Evolutionary conservation across 2,113 vertebrate species (phyloP).

Genomic region (Edolisoma coerulescens): DNA sequence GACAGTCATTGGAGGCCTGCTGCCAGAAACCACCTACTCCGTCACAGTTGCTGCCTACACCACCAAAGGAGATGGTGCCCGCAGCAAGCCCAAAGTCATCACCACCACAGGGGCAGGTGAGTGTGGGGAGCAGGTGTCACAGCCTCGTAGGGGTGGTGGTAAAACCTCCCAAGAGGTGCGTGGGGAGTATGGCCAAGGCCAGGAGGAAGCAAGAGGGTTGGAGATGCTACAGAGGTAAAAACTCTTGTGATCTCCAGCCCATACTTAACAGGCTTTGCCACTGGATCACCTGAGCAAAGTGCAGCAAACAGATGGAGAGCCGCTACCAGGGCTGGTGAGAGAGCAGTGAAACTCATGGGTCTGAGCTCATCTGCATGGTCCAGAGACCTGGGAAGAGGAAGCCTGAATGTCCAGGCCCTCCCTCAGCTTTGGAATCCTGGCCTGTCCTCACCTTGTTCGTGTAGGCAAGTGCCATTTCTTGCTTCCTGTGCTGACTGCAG

Average conservation of each 20-base stretch:
- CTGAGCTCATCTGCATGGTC: not conserved
- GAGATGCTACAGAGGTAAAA: not conserved
- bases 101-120: constrained; percentile 93
- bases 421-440: not conserved
- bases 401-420: not conserved
- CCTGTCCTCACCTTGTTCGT: not conserved
- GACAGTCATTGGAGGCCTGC: constrained; percentile 83
- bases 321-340: not conserved
- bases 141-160: not conserved
- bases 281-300: constrained; percentile 6
- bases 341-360: not conserved
- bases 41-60: constrained; percentile 92
- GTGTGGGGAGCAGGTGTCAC: not conserved
- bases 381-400: constrained; percentile 28
- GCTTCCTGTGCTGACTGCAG: not conserved
- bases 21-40: constrained; percentile 91
- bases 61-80: constrained; percentile 91
- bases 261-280: not conserved
- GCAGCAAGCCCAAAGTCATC: constrained; percentile 89
- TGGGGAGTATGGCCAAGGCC: not conserved
- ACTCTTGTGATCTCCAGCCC: constrained; percentile 16
- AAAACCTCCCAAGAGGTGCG: not conserved
- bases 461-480: not conserved
- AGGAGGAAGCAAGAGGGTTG: not conserved
- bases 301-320: constrained; percentile 12